A percentile compares a stretch with the other conserved stretches of the same genome.
These are phyloP conservation scores for Taxidea taxus DNA, from an alignment of 2,113 vertebrate genomes.

Conservation along the genomic window DNA sequence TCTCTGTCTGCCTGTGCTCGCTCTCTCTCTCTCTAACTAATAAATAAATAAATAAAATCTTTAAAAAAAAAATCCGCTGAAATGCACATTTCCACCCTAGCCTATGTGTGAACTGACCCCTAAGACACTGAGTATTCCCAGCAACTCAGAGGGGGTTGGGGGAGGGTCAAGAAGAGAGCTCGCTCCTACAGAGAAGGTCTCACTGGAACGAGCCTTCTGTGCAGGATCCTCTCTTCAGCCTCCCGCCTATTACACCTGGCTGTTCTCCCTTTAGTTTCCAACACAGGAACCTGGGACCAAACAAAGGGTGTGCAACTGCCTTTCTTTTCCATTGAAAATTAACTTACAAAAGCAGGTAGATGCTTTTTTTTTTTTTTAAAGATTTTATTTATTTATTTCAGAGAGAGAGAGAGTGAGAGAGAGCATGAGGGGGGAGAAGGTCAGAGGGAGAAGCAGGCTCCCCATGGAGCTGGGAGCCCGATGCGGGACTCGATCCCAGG, in stretches of 20 bases:
- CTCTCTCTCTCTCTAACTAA: too few species aligned
- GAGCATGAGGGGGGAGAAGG: too few species aligned
- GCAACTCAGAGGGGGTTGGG: background rate
- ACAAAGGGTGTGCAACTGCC: background rate
- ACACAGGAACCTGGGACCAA: background rate
- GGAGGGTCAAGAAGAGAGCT: background rate
- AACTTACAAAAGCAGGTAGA: background rate
- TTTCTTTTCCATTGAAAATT: background rate
- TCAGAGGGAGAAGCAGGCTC: too few species aligned
- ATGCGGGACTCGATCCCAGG: too few species aligned
- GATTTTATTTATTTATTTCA: too few species aligned
- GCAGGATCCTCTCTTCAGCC: background rate
- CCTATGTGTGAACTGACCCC: background rate
- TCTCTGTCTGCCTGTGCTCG: too few species aligned
- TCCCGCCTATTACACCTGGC: background rate
- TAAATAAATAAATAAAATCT: too few species aligned
- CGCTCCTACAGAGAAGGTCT: background rate
- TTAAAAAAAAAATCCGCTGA: background rate
- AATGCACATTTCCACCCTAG: background rate
- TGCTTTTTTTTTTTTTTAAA: background rate
- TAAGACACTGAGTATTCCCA: background rate
- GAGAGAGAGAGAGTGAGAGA: too few species aligned
- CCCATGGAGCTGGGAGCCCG: too few species aligned
- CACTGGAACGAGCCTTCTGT: accelerated
- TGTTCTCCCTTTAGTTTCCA: background rate